Evolutionary conservation across 2,888 invertebrate genomes (phyloP), one percentile per base, ranked within the genome.

Genomic region (Vanessa cardui): DNA sequence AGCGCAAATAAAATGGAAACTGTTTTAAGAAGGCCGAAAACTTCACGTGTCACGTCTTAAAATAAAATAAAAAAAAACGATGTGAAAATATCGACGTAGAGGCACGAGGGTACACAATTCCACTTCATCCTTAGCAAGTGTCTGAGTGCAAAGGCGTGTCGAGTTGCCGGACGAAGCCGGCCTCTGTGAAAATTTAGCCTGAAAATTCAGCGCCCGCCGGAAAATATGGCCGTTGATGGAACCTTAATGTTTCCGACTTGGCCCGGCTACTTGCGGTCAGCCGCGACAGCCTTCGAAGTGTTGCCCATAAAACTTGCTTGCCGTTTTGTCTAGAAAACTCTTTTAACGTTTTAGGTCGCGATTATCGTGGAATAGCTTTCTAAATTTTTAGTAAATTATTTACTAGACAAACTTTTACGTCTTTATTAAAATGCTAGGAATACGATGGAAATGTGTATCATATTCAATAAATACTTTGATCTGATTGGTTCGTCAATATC

Each of bases 131-230:
- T 81, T 76, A 82, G 83, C 81, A 78, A 83, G 80, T 80, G 85
- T 85, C 86, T 90, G 89, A 92, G 91, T 91, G 91, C 91, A 91
- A 91, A 91, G 90, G 88, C 91, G 89, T 91, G 91, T 91, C 88
- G 87, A 80, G 77, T 74, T 80, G 83, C 83, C 85, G 86, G 82
- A 79, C 85, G 83, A 79, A 73, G 79, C 80, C 81, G 84, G 88
- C 86, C 85, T 84, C 82, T 83, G 86, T 84, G 88, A 87, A 90
- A 90, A 66, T 66, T 66, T 66, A 54, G 61, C 66, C 61, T 54
- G 66, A 66, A 66, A 66, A 88, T 87, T 88, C 85, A 81, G 80
- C 82, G 75, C 76, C 75, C 80, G 81, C 87, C 89, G 87, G 89
- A 88, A 89, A 90, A 89, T 90, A 90, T 89, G 86, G 88, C 86